A percentile compares a stretch with the other conserved stretches of the same genome.
These are phyloP conservation scores for Pavo muticus DNA, from an alignment of 2,113 vertebrate genomes.

Conservation along the genomic window DNA sequence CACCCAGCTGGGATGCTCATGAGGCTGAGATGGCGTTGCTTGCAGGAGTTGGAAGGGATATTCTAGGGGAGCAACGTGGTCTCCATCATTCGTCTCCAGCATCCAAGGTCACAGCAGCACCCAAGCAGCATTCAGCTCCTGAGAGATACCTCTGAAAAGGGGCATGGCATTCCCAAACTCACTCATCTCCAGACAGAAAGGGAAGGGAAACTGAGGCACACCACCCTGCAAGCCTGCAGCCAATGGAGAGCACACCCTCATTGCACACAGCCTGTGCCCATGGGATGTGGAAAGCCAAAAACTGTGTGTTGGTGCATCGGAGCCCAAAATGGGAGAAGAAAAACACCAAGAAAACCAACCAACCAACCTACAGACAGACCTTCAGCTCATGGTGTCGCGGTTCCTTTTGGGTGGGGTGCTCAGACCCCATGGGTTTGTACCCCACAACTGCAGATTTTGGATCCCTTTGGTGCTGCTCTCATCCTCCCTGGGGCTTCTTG, in stretches of 20 bases:
- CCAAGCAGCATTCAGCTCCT: background rate
- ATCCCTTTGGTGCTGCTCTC: rapidly evolving
- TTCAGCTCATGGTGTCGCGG: background rate
- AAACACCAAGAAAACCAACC: background rate
- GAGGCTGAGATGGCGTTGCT: background rate
- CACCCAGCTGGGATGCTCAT: rapidly evolving
- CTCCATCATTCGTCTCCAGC: background rate
- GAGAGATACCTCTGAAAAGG: no score
- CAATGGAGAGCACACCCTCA: background rate
- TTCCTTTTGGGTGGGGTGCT: background rate
- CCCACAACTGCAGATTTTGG: background rate
- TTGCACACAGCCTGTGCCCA: rapidly evolving
- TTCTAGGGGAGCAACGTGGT: background rate
- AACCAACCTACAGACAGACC: background rate
- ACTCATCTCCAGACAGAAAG: background rate
- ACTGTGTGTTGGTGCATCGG: no score
- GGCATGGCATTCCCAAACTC: background rate
- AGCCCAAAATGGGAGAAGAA: background rate
- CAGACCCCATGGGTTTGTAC: rapidly evolving
- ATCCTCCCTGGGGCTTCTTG: rapidly evolving
- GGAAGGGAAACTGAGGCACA: background rate
- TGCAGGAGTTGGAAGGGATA: background rate
- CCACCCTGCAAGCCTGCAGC: background rate
- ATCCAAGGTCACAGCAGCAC: background rate
- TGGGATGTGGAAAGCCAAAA: background rate